Evolutionary conservation across 30 jellyfish, hydroid and myxozoan species (phyloP), one percentile per base, ranked within the genome.

Genomic region (Cassiopea xamachana): DNA sequence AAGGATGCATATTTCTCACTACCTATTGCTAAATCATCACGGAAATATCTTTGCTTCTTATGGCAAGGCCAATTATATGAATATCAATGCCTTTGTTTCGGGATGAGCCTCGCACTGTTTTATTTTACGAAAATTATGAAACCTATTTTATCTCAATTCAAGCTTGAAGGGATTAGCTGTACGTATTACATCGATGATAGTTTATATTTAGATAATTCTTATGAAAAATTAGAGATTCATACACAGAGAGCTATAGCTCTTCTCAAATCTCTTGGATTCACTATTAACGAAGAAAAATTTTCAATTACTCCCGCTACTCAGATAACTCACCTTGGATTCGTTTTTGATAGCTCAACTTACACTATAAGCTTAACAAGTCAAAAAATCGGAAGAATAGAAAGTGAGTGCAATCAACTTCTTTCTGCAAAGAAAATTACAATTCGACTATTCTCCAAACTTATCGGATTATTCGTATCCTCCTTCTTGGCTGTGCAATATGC

Each of bases 1-100:
- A 81, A 74, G 62, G 96, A 89, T 45, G 89, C 96, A 1, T 89
- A 80, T 81, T 89, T 50, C 47, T 46, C 81, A 46, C 83, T 89
- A 43, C 49, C 71, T 4, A 59, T 89, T 7, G 88, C 73, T 17
- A 17, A 9, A 15, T 69, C 44, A 47, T 64, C 60, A 87, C 39
- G 80, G 39, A 87, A 64, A 68, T 87, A 76, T 67, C 55, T 87
- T 59, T 15, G 89, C 17, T 43, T 85, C 50, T 44, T 17, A 85
- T 85, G 60, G 73, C 27, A 85, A 46, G 51, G 59, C 49, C 48
- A 61, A 14, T 59, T 73, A 49, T 79, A 3, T 7, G 18, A 60
- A 62, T 87, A 87, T 68, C 1, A 48, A 27, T 62, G 73, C 79
- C 70, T 50, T 45, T 83, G 80, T 43, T 62, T 62, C 47, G 94